Evolutionary conservation across 2,797 vertebrate genomes (phyloP).

Genomic region (Prionace glauca): DNA sequence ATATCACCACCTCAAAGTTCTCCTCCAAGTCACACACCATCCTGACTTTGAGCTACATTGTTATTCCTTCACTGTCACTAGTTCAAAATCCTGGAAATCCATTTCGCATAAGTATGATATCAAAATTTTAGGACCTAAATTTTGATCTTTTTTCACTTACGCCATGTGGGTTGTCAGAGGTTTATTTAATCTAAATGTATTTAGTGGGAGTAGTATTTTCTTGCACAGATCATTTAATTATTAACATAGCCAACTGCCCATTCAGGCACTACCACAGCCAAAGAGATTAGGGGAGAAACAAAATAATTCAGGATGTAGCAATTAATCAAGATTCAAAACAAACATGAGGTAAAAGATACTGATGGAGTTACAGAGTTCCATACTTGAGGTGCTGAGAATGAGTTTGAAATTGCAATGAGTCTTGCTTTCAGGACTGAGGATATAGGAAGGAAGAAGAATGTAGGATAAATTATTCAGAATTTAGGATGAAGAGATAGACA

Average conservation of each 20-base stretch:
- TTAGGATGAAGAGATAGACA: not conserved
- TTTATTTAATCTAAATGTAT: not conserved
- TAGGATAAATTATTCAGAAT: not conserved
- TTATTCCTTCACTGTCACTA: no score
- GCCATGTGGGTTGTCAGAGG: not conserved
- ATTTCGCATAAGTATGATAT: not conserved
- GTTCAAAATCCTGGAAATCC: no score
- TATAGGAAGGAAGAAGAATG: not conserved
- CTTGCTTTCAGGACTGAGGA: not conserved
- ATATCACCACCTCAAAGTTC: no score
- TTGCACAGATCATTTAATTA: not conserved
- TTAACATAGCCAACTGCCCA: not conserved
- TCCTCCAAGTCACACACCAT: no score
- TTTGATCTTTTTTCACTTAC: not conserved
- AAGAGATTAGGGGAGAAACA: not conserved
- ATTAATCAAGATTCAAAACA: not conserved
- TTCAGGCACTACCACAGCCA: not conserved
- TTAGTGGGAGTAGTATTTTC: not conserved
- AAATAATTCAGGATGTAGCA: not conserved
- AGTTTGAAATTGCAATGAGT: not conserved
- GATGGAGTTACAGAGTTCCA: not conserved
- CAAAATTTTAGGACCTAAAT: not conserved
- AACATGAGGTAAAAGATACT: not conserved
- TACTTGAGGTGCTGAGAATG: not conserved
- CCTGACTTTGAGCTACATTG: not conserved